Base-by-base conservation (phyloP, 2,888 invertebrate genomes). In the Apantesis nais region DNA sequence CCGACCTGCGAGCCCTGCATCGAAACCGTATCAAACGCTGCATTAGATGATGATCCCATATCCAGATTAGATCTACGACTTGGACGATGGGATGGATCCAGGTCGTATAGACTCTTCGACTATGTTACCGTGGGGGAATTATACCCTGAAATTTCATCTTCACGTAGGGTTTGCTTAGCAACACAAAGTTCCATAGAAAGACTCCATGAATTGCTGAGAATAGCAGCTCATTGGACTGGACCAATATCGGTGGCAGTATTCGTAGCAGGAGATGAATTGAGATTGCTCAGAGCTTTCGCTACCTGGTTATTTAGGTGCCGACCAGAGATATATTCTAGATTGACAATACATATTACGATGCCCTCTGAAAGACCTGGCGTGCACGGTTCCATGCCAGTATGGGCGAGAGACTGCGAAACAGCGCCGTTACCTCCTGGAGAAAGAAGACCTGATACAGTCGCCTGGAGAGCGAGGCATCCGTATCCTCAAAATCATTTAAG, bases 401-500 rank as follows among this genome's bases (percentile, higher is more conserved):
- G 96, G 81, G 93, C 92, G 11, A 91, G 91, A 71, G 96, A 97
- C 80, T 98, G 98, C 85, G 95, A 96, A 44, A 96, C 96, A 73
- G 97, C 97, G 0, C 97, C 97, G 66, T 93, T 96, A 34, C 92
- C 98, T 25, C 89, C 97, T 4, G 96, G 96, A 70, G 92, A 95
- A 34, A 92, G 97, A 55, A 94, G 96, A 2, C 90, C 94, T 0
- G 96, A 97, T 67, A 97, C 97, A 5, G 93, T 96, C 5, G 96
- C 96, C 68, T 98, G 98, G 98, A 94, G 97, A 68, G 94, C 96
- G 63, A 96, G 96, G 73, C 96, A 97, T 86, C 96, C 97, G 0
- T 98, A 98, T 88, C 98, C 98, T 0, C 98, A 98, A 92, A 99
- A 98, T 87, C 98, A 98, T 86, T 93, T 98, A 93, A 95, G 98